Evolutionary conservation across 1,140 invertebrate species (phyloP), one percentile per base, ranked within the genome.

Genomic region (Phymorhynchus buccinoides): DNA sequence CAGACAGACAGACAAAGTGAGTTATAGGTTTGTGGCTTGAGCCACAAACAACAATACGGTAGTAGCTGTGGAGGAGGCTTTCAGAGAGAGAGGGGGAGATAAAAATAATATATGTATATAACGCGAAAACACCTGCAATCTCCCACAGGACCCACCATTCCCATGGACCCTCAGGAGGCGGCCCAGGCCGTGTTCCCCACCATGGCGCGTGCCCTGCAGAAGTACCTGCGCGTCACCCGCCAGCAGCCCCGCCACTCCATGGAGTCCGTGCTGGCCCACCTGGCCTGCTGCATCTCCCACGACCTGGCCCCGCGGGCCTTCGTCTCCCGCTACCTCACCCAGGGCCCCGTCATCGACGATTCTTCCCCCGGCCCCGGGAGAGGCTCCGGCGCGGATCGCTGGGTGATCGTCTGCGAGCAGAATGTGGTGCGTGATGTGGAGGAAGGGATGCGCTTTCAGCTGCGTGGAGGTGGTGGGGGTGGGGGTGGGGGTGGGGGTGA

Each of bases 181-280:
- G 98, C 98, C 0, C 97, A 99, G 91, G 97, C 98, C 0, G 97
- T 99, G 32, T 99, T 99, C 92, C 98, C 98, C 7, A 98, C 97
- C 0, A 96, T 99, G 95, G 97, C 98, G 0, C 95, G 98, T 81
- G 96, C 98, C 1, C 94, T 99, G 80, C 98, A 99, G 93, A 99
- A 99, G 93, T 99, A 98, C 93, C 94, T 99, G 66, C 95, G 98
- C 35, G 96, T 99, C 1, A 99, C 98, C 0, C 93, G 98, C 1
- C 98, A 99, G 91, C 98, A 99, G 91, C 98, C 98, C 0, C 94
- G 97, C 79, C 98, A 99, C 93, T 97, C 97, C 0, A 97, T 98
- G 86, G 98, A 99, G 90, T 96, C 96, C 18, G 98, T 99, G 87
- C 92, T 97, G 42, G 93, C 94, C 82, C 97, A 99, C 92, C 94